Evolutionary conservation across 2,797 vertebrate genomes (phyloP).

Genomic region (Coregonus suidteri): DNA sequence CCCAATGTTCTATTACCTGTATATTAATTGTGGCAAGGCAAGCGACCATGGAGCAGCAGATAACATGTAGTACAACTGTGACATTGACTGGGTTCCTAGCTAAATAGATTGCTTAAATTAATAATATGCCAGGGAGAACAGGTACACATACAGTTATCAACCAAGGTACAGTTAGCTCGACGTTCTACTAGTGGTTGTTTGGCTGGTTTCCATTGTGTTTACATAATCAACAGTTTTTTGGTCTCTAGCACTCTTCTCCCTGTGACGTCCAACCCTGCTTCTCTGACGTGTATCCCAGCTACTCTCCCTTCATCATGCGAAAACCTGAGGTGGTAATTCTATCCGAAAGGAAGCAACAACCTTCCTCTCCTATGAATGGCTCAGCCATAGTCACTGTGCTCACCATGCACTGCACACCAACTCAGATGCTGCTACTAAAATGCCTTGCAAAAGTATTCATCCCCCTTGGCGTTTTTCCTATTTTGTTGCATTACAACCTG

Average conservation of each 20-base stretch:
- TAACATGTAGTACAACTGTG: background rate
- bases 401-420: conserved; percentile 7
- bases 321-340: conserved; percentile 32
- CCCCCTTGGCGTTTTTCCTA: too few species aligned
- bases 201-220: background rate
- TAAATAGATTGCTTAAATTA: background rate
- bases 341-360: conserved; percentile 54
- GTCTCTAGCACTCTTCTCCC: background rate
- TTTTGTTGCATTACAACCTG: too few species aligned
- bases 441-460: too few species aligned
- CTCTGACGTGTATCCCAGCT: background rate
- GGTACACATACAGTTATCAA: background rate
- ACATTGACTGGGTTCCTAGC: background rate
- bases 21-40: conserved; percentile 6
- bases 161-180: background rate
- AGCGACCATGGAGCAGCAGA: conserved; percentile 27
- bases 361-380: conserved; percentile 68
- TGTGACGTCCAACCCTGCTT: background rate
- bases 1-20: too few species aligned
- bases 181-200: background rate
- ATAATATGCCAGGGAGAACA: background rate
- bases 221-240: background rate
- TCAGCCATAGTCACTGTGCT: conserved; percentile 45
- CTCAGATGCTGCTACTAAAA: conserved; percentile 44
- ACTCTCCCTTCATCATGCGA: conserved; percentile 38